Percentiles rank a stretch among this genome's conserved stretches.
Conservation (phyloP, 2,113 vertebrate genomes). For the Protobothrops flavoviridis region DNA sequence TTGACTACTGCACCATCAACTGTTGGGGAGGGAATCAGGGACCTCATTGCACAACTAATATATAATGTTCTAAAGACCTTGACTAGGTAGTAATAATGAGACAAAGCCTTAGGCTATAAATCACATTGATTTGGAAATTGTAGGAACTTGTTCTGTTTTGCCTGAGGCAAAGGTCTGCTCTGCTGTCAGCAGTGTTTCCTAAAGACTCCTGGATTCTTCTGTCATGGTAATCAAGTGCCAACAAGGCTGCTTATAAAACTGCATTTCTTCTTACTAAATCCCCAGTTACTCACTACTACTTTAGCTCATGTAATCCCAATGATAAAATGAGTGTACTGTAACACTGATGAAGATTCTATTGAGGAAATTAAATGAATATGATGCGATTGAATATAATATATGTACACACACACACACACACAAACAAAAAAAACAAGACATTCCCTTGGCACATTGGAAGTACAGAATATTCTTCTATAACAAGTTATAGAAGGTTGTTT, state of each 20-base stretch:
- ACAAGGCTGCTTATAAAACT: conserved; percentile 55
- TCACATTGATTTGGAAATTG: conserved; percentile 32
- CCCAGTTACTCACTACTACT: conserved; percentile 45
- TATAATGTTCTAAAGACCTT: conserved; percentile 40
- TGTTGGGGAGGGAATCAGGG: conserved; percentile 12
- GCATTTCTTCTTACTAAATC: conserved; percentile 43
- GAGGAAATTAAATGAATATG: conserved; percentile 32
- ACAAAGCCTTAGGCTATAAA: conserved; percentile 61
- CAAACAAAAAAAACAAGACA: not conserved
- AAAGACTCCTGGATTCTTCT: conserved; percentile 36
- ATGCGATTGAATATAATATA: not conserved
- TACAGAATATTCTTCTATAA: conserved; percentile 16
- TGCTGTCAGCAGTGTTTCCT: conserved; percentile 57
- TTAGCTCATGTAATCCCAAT: conserved; percentile 48
- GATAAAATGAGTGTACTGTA: not conserved
- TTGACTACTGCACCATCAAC: not conserved
- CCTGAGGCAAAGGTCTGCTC: conserved; percentile 64
- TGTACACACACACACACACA: not conserved
- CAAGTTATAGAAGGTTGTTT: not conserved
- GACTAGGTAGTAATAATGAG: conserved; percentile 54
- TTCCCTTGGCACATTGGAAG: not conserved
- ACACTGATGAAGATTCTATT: conserved; percentile 20
- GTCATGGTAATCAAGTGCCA: conserved; percentile 55
- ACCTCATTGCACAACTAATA: conserved; percentile 30
- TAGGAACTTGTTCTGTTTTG: conserved; percentile 57